Percentiles rank a stretch among this genome's conserved stretches.
phyloP scores from a whole-genome alignment of 1,140 invertebrate genomes.

The Platyura marginata region DNA sequence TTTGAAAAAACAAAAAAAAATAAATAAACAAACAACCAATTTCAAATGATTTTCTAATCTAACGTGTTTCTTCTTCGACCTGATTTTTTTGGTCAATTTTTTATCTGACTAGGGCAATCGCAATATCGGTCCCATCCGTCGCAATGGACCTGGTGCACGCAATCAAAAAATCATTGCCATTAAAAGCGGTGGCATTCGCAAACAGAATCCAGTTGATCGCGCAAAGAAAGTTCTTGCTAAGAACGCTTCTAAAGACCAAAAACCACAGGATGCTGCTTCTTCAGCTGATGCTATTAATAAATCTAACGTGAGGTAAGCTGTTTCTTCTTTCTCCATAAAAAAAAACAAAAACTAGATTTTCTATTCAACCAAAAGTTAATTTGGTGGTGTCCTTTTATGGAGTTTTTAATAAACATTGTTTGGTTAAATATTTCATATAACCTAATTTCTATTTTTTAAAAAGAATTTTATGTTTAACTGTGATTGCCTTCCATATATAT shows the following conservation, averaged over 20 bases:
- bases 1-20: background rate
- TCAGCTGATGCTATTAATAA: constrained; percentile 11
- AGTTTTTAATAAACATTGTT: no score
- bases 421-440: no score
- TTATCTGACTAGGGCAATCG: constrained; percentile 20
- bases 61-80: background rate
- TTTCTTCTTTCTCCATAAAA: background rate
- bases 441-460: background rate
- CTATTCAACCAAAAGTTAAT: no score
- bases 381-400: no score
- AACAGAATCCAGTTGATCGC: constrained; percentile 26
- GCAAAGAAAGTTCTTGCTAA: constrained; percentile 27
- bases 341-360: background rate
- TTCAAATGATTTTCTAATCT: background rate
- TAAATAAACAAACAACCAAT: background rate
- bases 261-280: no score
- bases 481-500: no score
- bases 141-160: constrained; percentile 23
- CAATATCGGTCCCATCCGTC: background rate
- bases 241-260: constrained; percentile 19
- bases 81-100: background rate
- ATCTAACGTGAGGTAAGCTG: constrained; percentile 25
- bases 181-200: constrained; percentile 21
- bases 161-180: constrained; percentile 14
- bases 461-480: no score